Base-by-base conservation (phyloP, 2,113 vertebrate genomes). In the Coregonus clupeaformis region DNA sequence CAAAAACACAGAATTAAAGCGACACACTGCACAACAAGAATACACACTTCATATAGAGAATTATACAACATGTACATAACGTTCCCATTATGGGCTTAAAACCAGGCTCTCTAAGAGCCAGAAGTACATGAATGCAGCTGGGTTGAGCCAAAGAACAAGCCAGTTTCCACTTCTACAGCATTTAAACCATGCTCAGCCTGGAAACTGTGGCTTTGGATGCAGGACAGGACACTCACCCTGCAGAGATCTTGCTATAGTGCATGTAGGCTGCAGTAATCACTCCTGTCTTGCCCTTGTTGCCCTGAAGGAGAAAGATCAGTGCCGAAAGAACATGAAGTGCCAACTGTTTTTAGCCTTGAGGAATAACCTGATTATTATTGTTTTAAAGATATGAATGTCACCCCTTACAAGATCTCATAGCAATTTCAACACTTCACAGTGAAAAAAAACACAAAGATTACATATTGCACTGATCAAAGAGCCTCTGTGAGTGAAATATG, bases 191-290 rank as follows among this genome's bases (percentile, higher is more conserved):
- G 11, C 18, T 47, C 72, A n/a, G 42, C 6, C 14, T 52, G 45
- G 52, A 72, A 62, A 74, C 55, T 27, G 36, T 45, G 69, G 32
- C 18, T 11, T 52, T 14, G 22, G 68, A 6, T 7, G 32, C 36
- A 2, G 36, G 9, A 42, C 36, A 42, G 36, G 9, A 42, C 36
- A 42, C 93, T 93, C 88, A 97, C 95, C 95, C 95, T 75, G 95
- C 95, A 1, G 95, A 97, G 76, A 97, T 95, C 91, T 96, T 96
- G 95, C 95, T 97, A 91, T 97, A 97, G 87, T 97, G 95, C 96
- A 97, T 96, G 85, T 96, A 97, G 73, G 96, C 95, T 12, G 96
- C 95, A n/a, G 97, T 93, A n/a, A 97, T 95, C 74, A 96, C 94
- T 0, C 96, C 96, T 0, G 95, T 95, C 88, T 96, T 96, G 68